Percentiles rank a stretch among this genome's conserved stretches.
These are phyloP conservation scores for Adela reaumurella DNA, from an alignment of 2,888 invertebrate genomes.

Conservation along the genomic window DNA sequence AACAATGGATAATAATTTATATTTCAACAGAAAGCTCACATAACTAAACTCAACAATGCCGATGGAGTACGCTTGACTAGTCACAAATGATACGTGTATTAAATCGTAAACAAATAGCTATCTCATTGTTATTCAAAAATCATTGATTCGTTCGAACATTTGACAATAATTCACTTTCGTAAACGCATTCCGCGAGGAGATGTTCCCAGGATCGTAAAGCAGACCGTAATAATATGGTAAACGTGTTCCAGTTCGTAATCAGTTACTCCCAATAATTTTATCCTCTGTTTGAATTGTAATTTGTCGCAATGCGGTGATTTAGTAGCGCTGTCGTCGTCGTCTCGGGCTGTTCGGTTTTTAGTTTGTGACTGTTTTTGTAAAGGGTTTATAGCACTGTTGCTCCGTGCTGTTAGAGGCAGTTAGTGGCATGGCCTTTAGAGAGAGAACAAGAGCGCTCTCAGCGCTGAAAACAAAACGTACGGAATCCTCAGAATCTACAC, in stretches of 20 bases:
- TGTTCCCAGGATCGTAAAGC: slow-evolving; percentile 31
- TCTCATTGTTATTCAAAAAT: slow-evolving; percentile 25
- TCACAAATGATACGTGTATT: slow-evolving; percentile 2
- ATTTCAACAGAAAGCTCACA: background rate
- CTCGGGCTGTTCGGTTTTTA: too few relatives aligned
- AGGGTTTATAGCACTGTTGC: too few relatives aligned
- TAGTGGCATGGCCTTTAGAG: too few relatives aligned
- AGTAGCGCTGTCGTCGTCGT: slow-evolving; percentile 6
- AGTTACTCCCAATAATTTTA: slow-evolving; percentile 28
- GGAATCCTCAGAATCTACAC: too few relatives aligned
- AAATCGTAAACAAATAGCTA: slow-evolving; percentile 4
- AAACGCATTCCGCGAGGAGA: slow-evolving; percentile 20
- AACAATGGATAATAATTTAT: background rate
- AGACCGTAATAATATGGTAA: slow-evolving; percentile 32
- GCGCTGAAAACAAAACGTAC: too few relatives aligned
- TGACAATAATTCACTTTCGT: slow-evolving; percentile 18
- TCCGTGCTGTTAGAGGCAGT: too few relatives aligned
- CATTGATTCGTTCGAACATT: slow-evolving; percentile 21
- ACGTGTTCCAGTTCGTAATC: slow-evolving; percentile 28
- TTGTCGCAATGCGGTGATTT: slow-evolving; percentile 18
- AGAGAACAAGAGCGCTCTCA: too few relatives aligned
- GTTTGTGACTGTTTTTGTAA: too few relatives aligned
- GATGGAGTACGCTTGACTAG: background rate
- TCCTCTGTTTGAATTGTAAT: slow-evolving; percentile 29
- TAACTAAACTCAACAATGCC: background rate